phyloP scores from a whole-genome alignment of 2,113 vertebrate species.

The Canis aureus region DNA sequence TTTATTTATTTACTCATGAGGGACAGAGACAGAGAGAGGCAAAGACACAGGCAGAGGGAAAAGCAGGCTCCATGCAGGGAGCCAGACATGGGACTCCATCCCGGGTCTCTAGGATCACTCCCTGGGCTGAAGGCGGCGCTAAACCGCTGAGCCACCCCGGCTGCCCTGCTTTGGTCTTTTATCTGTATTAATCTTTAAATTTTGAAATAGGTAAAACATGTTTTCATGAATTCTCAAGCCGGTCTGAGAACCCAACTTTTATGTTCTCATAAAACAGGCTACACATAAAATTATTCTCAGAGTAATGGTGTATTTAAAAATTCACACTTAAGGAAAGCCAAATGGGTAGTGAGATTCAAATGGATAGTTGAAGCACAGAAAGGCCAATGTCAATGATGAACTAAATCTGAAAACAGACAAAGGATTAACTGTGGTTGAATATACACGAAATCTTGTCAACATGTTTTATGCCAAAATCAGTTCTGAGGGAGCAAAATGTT shows the following conservation, averaged over 20 bases:
- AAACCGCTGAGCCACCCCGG: no score
- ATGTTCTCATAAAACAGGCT: constrained; percentile 58
- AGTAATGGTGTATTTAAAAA: constrained; percentile 29
- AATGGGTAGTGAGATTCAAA: neutral
- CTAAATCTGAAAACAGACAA: constrained; percentile 66
- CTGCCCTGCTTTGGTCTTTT: constrained; percentile 17
- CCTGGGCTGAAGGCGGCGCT: no score
- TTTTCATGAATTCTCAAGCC: constrained; percentile 55
- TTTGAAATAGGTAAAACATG: constrained; percentile 26
- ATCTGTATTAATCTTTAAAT: constrained; percentile 48
- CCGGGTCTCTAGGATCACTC: no score
- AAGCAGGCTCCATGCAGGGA: no score
- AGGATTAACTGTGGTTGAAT: constrained; percentile 67
- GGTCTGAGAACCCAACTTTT: constrained; percentile 47
- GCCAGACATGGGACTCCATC: no score
- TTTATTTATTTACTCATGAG: no score
- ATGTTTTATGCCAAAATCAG: constrained; percentile 78
- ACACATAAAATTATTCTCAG: constrained; percentile 34
- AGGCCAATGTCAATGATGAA: constrained; percentile 48
- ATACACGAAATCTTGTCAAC: constrained; percentile 76
- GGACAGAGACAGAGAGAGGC: no score
- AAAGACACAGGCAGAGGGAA: no score
- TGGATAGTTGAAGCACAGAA: constrained; percentile 21
- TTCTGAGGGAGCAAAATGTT: constrained; percentile 77
- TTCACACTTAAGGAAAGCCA: constrained; percentile 9